Evolutionary conservation across 2,113 vertebrate genomes (phyloP), one percentile per base, ranked within the genome.

Genomic region (Xiphias gladius): DNA sequence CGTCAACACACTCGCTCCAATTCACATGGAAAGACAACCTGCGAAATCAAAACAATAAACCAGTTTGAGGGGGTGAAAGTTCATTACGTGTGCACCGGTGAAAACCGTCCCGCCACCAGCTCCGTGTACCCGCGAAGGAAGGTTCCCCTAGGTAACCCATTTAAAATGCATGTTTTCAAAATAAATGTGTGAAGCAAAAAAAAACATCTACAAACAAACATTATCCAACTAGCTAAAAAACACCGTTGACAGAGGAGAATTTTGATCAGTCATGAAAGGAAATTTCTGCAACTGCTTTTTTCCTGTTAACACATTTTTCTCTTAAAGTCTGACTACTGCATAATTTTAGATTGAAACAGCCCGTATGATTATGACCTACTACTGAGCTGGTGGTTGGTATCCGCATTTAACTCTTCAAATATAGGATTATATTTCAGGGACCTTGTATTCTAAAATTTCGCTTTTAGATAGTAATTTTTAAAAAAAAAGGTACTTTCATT

Each of bases 11-110:
- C 16, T 48, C 1, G 16, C 12, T 1, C 28, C 4, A 58, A 32
- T 32, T 64, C 10, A 72, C 39, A 7, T 3, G 2, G 52, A 82
- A 76, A 57, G 3, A 19, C n/a, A 84, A 32, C 8, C 63, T 24
- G 65, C 62, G 80, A 54, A 81, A 87, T 82, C 90, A 94, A 93
- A 94, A 94, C 92, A 95, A 94, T 88, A 82, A 93, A 64, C 46
- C 85, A 48, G 59, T 43, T 2, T 1, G 24, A 43, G 35, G 76
- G n/a, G 89, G 90, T 94, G 43, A 91, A 87, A 92, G 93, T 86
- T 92, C 88, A 88, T 2, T 4, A 0, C 1, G 26, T 58, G 94
- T 89, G 79, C 92, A 32, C 24, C 79, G 5, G 0, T 10, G 12
- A 89, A 88, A 90, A 19, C 7, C 11, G 24, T 85, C 88, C 87